phyloP scores from a whole-genome alignment of 2,797 vertebrate genomes.

The Sebastes hubbsi region DNA sequence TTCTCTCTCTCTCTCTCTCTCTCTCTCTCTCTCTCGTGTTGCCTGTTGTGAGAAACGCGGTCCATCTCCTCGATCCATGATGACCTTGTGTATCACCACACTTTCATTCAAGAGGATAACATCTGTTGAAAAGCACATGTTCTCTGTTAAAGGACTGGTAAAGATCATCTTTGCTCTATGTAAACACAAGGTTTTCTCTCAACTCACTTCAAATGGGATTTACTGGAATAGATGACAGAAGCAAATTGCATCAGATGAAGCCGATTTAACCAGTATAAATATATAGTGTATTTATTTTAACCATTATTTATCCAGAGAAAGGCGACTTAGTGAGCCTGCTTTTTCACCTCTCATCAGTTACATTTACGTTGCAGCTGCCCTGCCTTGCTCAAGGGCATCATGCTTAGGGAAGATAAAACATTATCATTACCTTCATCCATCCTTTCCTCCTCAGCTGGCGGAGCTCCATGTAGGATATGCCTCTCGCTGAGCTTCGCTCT shows the following conservation, averaged over 20 bases:
- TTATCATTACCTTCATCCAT: constrained; percentile 40
- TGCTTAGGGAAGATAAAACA: background rate
- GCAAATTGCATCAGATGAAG: constrained; percentile 19
- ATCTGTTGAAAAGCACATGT: constrained; percentile 42
- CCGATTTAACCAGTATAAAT: constrained; percentile 2
- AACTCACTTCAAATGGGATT: constrained; percentile 23
- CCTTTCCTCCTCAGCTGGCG: constrained; percentile 51
- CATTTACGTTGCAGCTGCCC: constrained; percentile 8
- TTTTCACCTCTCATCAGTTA: background rate
- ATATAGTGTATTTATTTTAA: background rate
- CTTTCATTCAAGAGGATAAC: constrained; percentile 7
- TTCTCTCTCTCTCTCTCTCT: background rate
- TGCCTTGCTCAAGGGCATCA: background rate
- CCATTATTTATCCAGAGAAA: background rate
- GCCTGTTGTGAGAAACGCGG: background rate
- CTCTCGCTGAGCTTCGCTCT: constrained; percentile 66
- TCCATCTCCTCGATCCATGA: background rate
- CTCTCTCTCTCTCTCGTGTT: background rate
- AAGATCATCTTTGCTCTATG: background rate
- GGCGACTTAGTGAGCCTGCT: background rate
- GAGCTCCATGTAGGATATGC: constrained; percentile 62
- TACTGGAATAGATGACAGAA: constrained; percentile 25
- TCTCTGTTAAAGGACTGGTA: constrained; percentile 13
- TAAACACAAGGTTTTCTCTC: constrained; percentile 40
- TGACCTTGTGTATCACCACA: background rate